phyloP scores from a whole-genome alignment of 2,888 invertebrate genomes.

The Hydropsyche betteni region DNA sequence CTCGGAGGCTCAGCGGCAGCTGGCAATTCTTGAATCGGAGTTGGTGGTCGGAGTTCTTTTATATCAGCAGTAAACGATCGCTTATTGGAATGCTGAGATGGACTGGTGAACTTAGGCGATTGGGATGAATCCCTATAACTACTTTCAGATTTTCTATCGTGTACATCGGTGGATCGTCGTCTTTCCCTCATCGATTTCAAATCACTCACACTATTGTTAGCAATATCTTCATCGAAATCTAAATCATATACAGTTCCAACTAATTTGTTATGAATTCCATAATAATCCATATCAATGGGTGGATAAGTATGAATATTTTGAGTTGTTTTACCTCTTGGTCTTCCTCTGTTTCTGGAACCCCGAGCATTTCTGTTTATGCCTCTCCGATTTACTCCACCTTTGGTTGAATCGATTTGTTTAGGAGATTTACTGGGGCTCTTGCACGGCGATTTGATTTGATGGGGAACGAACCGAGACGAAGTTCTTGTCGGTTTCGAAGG shows the following conservation, averaged over 20 bases:
- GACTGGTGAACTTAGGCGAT: constrained; percentile 68
- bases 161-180: constrained; percentile 77
- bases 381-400: constrained; percentile 58
- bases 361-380: constrained; percentile 61
- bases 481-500: constrained; percentile 69
- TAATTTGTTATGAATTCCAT: constrained; percentile 75
- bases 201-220: constrained; percentile 78
- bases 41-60: constrained; percentile 63
- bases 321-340: constrained; percentile 54
- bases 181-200: constrained; percentile 82
- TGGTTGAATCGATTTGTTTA: constrained; percentile 65
- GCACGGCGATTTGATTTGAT: constrained; percentile 73
- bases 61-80: constrained; percentile 59
- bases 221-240: constrained; percentile 84
- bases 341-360: constrained; percentile 64
- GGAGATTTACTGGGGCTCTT: constrained; percentile 77
- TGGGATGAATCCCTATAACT: constrained; percentile 67
- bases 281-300: constrained; percentile 61
- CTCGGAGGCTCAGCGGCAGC: constrained; percentile 53
- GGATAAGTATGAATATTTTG: constrained; percentile 55
- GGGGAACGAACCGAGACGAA: constrained; percentile 70
- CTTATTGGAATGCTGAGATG: constrained; percentile 58
- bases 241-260: constrained; percentile 89
- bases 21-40: constrained; percentile 60
- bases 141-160: constrained; percentile 68